Evolutionary conservation across 2,113 vertebrate species (phyloP), one percentile per base, ranked within the genome.

Genomic region (Ivindomyrus marchei): DNA sequence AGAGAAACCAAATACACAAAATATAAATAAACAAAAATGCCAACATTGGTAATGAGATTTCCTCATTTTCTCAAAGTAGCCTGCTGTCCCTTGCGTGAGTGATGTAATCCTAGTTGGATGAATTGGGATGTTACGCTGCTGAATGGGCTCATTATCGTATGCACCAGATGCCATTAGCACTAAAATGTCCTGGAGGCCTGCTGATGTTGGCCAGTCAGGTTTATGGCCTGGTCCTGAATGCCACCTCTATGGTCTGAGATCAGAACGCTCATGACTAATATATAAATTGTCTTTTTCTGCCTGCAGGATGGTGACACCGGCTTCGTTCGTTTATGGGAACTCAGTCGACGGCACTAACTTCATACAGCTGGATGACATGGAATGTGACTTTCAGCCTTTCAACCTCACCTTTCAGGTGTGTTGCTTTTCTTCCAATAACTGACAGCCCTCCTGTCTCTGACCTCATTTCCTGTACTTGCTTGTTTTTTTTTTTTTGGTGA

Each of bases 371-470:
- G 97, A 97, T 27, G 97, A 98, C 91, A 94, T 97, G 53, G 96
- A 97, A 88, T 99, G 98, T 90, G 94, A 96, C 92, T 99, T 99
- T 92, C 98, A 99, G 93, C 96, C 97, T 49, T 95, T 99, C 83
- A 99, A 99, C 92, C 93, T 99, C 92, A 99, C 98, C 1, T 96
- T 99, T 90, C 97, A 99, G 98, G 98, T 99, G 96, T 92, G 39
- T n/a, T 10, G 58, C 2, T 1, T 21, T 88, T 89, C 47, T 45
- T 8, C 8, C 1, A 11, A 10, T 87, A 36, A 53, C 50, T 58
- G 42, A 13, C 8, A n/a, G 4, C 7, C 24, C 47, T 5, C 8
- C 87, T 45, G 27, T 17, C 88, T 85, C 45, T 52, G 77, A 62
- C n/a, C 19, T 21, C 17, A 49, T 21, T 49, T 50, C 47, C 58